Evolutionary conservation across 2,797 vertebrate species (phyloP).

Genomic region (Bradypus variegatus): DNA sequence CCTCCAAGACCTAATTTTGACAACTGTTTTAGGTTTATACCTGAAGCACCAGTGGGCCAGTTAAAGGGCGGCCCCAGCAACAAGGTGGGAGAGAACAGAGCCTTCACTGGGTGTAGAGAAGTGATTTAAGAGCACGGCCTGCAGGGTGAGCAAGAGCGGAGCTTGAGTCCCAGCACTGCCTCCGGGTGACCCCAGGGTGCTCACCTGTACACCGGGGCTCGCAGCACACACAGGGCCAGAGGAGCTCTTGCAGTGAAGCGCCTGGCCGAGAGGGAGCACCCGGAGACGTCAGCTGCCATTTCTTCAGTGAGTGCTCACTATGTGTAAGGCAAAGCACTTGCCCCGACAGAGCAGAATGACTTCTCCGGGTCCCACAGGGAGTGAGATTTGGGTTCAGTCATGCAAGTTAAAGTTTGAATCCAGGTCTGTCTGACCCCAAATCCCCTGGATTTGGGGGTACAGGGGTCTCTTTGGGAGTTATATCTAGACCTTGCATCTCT

Average conservation of each 20-base stretch:
- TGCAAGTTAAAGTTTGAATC: neutral
- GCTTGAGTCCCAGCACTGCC: neutral
- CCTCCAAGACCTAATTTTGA: neutral
- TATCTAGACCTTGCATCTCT: neutral
- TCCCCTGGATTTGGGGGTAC: neutral
- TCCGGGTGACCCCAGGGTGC: neutral
- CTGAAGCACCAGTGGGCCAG: neutral
- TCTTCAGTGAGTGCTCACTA: neutral
- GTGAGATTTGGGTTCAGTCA: neutral
- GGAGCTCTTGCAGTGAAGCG: neutral
- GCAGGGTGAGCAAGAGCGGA: neutral
- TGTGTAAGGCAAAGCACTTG: neutral
- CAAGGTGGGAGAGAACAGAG: neutral
- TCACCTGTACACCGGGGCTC: neutral
- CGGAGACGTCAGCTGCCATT: neutral
- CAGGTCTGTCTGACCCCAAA: neutral
- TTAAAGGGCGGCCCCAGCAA: neutral
- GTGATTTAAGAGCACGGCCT: neutral
- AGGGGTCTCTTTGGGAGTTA: neutral
- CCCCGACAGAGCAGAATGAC: neutral
- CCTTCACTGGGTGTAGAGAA: neutral
- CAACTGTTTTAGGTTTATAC: no score
- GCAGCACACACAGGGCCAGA: neutral
- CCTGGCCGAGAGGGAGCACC: neutral
- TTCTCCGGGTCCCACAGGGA: neutral